Conservation (phyloP, 1,140 invertebrate genomes). For the Latrodectus geometricus region DNA sequence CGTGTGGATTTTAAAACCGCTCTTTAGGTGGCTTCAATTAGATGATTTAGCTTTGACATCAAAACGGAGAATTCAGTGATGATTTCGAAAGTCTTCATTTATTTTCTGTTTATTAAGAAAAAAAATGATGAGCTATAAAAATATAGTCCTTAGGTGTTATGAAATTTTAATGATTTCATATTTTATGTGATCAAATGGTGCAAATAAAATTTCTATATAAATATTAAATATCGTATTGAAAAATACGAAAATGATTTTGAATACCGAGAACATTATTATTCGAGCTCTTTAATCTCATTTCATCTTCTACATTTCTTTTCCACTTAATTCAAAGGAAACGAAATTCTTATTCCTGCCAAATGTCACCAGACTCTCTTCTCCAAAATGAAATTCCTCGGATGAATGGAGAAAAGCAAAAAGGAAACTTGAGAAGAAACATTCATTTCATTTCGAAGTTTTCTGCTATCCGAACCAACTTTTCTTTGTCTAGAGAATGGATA, state of each 20-base stretch:
- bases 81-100: no score
- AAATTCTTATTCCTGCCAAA: conserved; percentile 36
- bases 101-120: no score
- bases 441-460: conserved; percentile 2
- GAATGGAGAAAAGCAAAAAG: not conserved
- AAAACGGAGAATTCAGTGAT: no score
- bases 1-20: no score
- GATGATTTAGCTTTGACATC: no score
- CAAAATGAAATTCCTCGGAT: conserved; percentile 6
- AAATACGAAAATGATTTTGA: no score
- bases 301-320: not conserved
- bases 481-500: not conserved
- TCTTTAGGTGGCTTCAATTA: no score
- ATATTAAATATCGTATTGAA: not conserved
- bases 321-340: not conserved
- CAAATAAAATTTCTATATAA: not conserved
- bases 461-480: not conserved
- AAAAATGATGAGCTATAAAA: no score
- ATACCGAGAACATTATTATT: not conserved
- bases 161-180: no score
- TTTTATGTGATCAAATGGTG: not conserved
- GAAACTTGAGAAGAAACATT: conserved; percentile 27
- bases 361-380: not conserved
- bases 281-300: not conserved
- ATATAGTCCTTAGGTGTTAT: no score